Conservation (phyloP, 2,888 invertebrate species). For the Rotaria socialis region DNA sequence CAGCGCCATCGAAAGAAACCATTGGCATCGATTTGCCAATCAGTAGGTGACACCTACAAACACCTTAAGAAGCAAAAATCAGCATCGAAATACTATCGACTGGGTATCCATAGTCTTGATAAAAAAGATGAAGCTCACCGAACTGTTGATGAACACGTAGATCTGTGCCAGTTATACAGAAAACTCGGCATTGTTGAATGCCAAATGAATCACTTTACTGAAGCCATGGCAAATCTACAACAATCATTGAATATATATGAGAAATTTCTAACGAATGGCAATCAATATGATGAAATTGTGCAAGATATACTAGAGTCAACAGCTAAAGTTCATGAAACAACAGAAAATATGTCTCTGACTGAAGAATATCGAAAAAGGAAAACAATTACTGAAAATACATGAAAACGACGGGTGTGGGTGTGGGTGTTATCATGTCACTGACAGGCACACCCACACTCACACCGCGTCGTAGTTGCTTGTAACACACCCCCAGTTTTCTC, state of each 20-base stretch:
- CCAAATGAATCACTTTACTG: background rate
- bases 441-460: no score
- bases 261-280: background rate
- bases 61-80: background rate
- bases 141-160: background rate
- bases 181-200: background rate
- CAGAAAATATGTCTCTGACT: background rate
- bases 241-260: background rate
- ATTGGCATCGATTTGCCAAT: background rate
- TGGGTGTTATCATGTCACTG: no score
- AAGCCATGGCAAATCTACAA: background rate
- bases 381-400: no score
- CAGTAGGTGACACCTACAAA: background rate
- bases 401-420: no score
- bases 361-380: background rate
- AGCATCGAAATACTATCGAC: background rate
- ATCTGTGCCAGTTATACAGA: background rate
- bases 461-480: no score
- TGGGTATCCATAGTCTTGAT: background rate
- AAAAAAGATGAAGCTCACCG: background rate
- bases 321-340: conserved; percentile 3
- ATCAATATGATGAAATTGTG: background rate
- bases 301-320: background rate
- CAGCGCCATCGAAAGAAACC: background rate
- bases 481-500: no score